Evolutionary conservation across 2,113 vertebrate species (phyloP), one percentile per base, ranked within the genome.

Genomic region (Caranx ignobilis): DNA sequence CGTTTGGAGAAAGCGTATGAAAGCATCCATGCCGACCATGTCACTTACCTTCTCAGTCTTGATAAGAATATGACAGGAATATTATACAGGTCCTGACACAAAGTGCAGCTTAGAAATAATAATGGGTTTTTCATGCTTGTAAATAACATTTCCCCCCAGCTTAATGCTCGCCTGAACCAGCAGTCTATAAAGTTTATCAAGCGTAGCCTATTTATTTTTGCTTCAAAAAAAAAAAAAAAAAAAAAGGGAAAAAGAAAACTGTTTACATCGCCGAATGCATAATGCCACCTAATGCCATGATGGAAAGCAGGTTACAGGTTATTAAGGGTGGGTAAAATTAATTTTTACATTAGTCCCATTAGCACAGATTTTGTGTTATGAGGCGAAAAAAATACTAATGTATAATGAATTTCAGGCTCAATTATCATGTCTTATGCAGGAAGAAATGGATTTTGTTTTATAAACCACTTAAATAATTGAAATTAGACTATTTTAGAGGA

Each of bases 121-220:
- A 62, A 55, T 68, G 45, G 45, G 39, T 21, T 56, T 43, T 57
- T 39, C 19, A 35, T 16, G 43, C 52, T 59, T 78, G 69, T 70
- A 82, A 75, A 79, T 65, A 71, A 71, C 47, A 57, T 63, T 65
- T 39, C 35, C 19, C 19, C 19, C 34, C 52, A 60, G 35, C 45
- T 26, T 19, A 18, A 31, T n/a, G 16, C 32, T 60, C 15, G 47
- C 67, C 48, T 35, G 34, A 54, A 34, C 43, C 0, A 54, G 26
- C 50, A 39, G 19, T 34, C 65, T 47, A 54, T 60, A n/a, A 80
- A 70, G 18, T 69, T 64, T 1, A 72, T 79, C 41, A 79, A 68
- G 61, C 56, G 4, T 50, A 35, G 21, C 85, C 45, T 55, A 43
- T 71, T 81, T 71, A 56, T 71, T 50, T 50, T 43, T 16, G 31